Base-by-base conservation (phyloP, 2,113 vertebrate species). In the Eidolon helvum region DNA sequence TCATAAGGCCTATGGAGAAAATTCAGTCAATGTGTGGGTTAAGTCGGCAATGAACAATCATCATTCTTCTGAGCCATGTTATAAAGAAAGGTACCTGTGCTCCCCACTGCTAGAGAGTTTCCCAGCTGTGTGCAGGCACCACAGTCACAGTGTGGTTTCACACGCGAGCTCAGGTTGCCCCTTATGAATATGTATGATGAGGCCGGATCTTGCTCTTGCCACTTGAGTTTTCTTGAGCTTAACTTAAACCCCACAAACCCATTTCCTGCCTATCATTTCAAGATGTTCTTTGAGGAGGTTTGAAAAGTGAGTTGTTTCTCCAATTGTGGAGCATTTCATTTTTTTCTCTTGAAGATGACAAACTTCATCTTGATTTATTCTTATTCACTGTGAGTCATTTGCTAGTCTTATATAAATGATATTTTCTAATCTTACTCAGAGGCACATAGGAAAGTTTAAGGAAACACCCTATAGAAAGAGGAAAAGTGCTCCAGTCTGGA, bases 271-370 rank as follows among this genome's bases (percentile, higher is more conserved):
- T 87, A 8, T 57, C 84, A 33, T 21, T 77, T 71, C 94, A 91
- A 97, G 96, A 57, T 0, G 11, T 3, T 38, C 75, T 94, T 71
- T 40, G 59, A 94, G 78, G 77, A 97, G 77, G 18, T 92, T 90
- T 94, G 68, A 63, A 93, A 97, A 95, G 97, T 97, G 94, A 97
- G 95, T 97, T 55, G 65, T 80, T 94, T 86, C 94, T 97, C 82
- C 88, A 75, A 15, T 72, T 90, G 48, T 95, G 92, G 93, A 96
- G 84, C 26, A 15, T 91, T 96, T 95, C 78, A 12, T 43, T 72
- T 75, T 15, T 55, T n/a, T 19, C 30, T 80, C 63, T 87, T 69
- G 84, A 68, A 82, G 35, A 87, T 85, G 92, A 95, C 80, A 91
- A 96, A 53, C 30, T 38, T 38, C 72, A 90, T 35, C 59, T 53